A percentile compares a stretch with the other conserved stretches of the same genome.
Conservation (phyloP, 1,140 invertebrate species). For the Micrasema minimum region DNA sequence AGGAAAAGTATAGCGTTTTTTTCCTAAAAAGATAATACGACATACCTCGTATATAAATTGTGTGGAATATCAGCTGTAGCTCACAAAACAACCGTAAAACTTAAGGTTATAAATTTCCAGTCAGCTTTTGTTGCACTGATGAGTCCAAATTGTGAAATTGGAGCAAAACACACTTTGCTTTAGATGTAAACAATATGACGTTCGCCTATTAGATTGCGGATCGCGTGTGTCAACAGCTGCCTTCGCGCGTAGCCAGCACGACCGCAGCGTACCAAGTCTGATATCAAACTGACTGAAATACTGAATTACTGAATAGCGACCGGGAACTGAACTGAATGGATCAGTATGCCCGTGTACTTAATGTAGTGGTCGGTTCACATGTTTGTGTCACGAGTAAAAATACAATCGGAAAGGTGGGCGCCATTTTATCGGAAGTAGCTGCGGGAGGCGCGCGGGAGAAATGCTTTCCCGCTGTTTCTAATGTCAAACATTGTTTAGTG, state of each 20-base stretch:
- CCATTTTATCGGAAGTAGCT: constrained; percentile 8
- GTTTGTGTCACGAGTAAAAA: constrained; percentile 21
- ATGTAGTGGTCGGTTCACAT: constrained; percentile 1
- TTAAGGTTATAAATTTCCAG: background rate
- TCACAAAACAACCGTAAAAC: constrained; percentile 5
- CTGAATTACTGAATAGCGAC: too few relatives aligned
- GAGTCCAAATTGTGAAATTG: constrained; percentile 20
- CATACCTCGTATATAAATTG: constrained; percentile 1
- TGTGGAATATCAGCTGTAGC: background rate
- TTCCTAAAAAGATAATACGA: too few relatives aligned
- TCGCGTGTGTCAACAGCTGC: constrained; percentile 1
- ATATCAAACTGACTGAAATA: too few relatives aligned
- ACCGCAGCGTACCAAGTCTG: background rate
- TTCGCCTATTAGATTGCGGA: background rate
- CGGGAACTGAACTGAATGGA: too few relatives aligned
- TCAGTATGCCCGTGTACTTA: background rate
- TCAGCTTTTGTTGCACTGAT: constrained; percentile 6
- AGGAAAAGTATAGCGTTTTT: too few relatives aligned
- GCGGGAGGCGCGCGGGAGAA: too few relatives aligned
- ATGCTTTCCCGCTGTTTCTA: too few relatives aligned
- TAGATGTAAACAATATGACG: constrained; percentile 14
- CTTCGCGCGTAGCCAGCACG: background rate
- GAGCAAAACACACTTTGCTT: constrained; percentile 21
- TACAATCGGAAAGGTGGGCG: constrained; percentile 2
- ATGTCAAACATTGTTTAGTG: too few relatives aligned